Evolutionary conservation across 1,140 invertebrate genomes (phyloP), one percentile per base, ranked within the genome.

Genomic region (Sarcophaga bullata): DNA sequence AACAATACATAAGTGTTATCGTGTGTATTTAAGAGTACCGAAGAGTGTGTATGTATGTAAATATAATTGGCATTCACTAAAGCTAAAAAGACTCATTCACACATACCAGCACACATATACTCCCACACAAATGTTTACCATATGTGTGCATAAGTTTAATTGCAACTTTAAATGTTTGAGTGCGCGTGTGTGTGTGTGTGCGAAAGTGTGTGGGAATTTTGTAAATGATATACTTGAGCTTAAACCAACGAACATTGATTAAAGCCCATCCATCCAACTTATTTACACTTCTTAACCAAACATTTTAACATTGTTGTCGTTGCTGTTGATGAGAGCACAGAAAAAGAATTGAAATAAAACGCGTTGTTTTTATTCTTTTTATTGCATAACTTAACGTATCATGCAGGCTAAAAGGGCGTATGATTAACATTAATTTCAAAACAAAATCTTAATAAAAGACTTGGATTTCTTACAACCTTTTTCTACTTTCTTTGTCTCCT

Each of bases 211-310:
- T 37, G 25, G 25, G 25, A 37, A 37, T 37, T 37, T 37, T 19
- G 62, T 68, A 25, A 58, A 58, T 19, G 62, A 68, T 58, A 58
- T 58, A 58, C 54, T 58, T 73, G 8, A 73, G 73, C 73, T 76
- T 49, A 49, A 76, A 76, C 25, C 49, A 76, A 49, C 48, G 73
- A 48, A 50, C 48, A 78, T 78, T 78, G 75, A 78, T 78, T 78
- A 78, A 78, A 78, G 50, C 75, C 25, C 75, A 78, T 52, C 50
- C 9, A 78, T 52, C 50, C 9, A 78, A 49, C 8, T 78, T 50
- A 48, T 78, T 78, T 78, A 78, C 75, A 25, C 48, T 78, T 17
- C n/a, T 78, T 68, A 19, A 37, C 25, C 25, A 68, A 19, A 58
- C 13, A n/a, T 15, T 4, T 8, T 25, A 68, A 19, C 62, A 2